Percentiles rank a stretch among this genome's conserved stretches.
Conservation (phyloP, 2,113 vertebrate genomes). For the Fregetta grallaria region DNA sequence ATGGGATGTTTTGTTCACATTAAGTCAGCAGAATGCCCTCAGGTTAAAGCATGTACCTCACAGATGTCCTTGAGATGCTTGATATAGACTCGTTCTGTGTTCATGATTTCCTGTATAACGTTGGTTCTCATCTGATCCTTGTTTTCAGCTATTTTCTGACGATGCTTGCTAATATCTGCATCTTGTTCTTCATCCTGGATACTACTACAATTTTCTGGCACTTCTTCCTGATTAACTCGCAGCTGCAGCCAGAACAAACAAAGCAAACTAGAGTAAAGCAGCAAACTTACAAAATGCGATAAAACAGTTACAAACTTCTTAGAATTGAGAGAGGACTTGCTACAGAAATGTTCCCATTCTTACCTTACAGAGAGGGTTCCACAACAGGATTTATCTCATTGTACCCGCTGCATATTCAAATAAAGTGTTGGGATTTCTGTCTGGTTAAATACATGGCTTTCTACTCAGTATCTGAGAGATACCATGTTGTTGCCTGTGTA, state of each 20-base stretch:
- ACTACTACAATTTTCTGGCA: slow-evolving; percentile 74
- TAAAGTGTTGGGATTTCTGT: neutral
- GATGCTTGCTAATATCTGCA: slow-evolving; percentile 66
- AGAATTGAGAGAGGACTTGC: neutral
- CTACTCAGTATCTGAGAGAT: neutral
- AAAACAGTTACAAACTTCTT: neutral
- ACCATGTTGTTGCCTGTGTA: neutral
- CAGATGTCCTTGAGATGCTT: slow-evolving; percentile 98
- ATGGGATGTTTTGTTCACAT: neutral
- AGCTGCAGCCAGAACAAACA: slow-evolving; percentile 75
- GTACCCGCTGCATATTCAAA: neutral
- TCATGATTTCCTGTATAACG: slow-evolving; percentile 97
- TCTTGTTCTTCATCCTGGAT: slow-evolving; percentile 78
- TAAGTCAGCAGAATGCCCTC: neutral
- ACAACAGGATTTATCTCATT: neutral
- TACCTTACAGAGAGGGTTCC: neutral
- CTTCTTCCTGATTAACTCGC: slow-evolving; percentile 94
- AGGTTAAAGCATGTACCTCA: slow-evolving; percentile 74
- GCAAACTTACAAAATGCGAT: neutral
- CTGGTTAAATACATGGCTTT: neutral
- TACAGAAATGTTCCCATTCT: neutral
- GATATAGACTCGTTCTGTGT: slow-evolving; percentile 95
- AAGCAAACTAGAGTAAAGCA: neutral
- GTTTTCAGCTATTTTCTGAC: slow-evolving; percentile 82
- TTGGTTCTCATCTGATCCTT: slow-evolving; percentile 96